Evolutionary conservation across 2,888 invertebrate genomes (phyloP).

Genomic region (Lydus trimaculatus): DNA sequence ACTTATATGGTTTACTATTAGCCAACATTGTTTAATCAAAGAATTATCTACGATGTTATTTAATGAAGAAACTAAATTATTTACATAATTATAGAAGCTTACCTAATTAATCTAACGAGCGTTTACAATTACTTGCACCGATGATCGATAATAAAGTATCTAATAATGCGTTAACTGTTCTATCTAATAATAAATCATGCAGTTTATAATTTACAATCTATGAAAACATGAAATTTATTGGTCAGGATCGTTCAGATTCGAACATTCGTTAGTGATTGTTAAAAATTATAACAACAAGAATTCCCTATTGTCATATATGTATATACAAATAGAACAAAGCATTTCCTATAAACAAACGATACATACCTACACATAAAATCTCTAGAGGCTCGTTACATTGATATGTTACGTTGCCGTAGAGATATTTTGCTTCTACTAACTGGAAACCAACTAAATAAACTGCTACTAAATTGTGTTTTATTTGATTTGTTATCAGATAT

Average conservation of each 20-base stretch:
- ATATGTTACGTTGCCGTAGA: constrained; percentile 28
- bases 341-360: constrained; percentile 7
- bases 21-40: too few relatives aligned
- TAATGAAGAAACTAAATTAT: too few relatives aligned
- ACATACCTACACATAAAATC: constrained; percentile 23
- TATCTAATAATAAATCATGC: neutral
- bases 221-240: neutral
- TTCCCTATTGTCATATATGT: neutral
- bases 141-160: neutral
- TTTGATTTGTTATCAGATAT: neutral
- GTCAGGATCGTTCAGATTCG: neutral
- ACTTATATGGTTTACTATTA: neutral
- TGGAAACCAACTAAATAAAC: neutral
- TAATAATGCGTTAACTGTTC: neutral
- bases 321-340: neutral
- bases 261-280: neutral
- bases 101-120: neutral
- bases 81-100: neutral
- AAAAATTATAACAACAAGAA: neutral
- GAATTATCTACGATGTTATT: constrained; percentile 9
- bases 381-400: constrained; percentile 31
- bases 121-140: neutral
- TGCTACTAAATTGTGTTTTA: neutral
- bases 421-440: constrained; percentile 18
- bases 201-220: neutral